Base-by-base conservation (phyloP, 2,888 invertebrate species). In the Pogonocherus hispidulus region DNA sequence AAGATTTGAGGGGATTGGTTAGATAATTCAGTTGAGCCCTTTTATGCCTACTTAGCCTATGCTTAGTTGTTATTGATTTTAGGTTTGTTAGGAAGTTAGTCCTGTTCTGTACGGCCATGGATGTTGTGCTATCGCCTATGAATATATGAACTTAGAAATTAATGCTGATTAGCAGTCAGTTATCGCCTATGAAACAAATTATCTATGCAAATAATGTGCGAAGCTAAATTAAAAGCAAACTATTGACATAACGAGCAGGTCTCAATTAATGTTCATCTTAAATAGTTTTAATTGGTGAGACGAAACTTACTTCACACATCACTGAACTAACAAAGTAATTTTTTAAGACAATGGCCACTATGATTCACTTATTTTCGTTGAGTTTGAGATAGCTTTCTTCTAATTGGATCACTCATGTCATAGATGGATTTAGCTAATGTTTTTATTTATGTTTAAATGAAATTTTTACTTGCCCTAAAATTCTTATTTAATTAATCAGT, bases 141-240 rank as follows among this genome's bases (percentile, higher is more conserved):
- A n/a, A n/a, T n/a, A n/a, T n/a, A n/a, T n/a, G n/a, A 3, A 27
- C 23, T 19, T 5, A 23, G n/a, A 32, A 19, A 32, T 52, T 32
- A 32, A 11, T 1, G 16, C 22, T 18, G 16, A 18, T 32, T 52
- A 23, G 14, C n/a, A 16, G 19, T 19, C 32, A 32, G 9, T 52
- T 32, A 16, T 27, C 23, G 16, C 16, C 1, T 51, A 3, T 32
- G 18, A 0, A 20, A n/a, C 6, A 22, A 20, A 44, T 44, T 57
- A n/a, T 27, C 6, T 23, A 57, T 57, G 57, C 37, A 57, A 57
- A 57, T 44, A 57, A 57, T n/a, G 57, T 27, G n/a, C 16, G 3
- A 44, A 46, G 57, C 18, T 27, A 44, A 46, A 23, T 23, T 46
- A 44, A 14, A 44, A 8, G 23, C 46, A 23, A 41, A n/a, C 35